These are phyloP conservation scores for Cosmorhoe ocellata DNA, from an alignment of 2,888 invertebrate genomes.

Conservation along the genomic window DNA sequence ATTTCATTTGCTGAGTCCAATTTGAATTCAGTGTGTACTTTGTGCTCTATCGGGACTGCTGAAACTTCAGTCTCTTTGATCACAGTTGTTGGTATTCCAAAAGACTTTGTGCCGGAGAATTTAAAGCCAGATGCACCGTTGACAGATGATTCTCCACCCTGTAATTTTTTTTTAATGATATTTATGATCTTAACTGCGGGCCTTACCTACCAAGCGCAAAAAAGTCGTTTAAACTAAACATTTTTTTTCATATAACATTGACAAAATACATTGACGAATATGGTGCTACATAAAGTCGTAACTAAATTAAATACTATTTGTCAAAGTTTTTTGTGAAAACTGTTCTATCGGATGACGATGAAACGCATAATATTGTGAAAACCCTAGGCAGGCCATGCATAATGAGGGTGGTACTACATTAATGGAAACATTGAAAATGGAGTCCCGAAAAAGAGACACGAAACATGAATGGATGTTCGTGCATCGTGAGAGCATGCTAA, in stretches of 20 bases:
- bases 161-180: slow-evolving; percentile 25
- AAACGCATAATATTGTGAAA: slow-evolving; percentile 15
- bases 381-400: slow-evolving; percentile 22
- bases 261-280: too few relatives aligned
- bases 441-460: slow-evolving; percentile 30
- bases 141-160: slow-evolving; percentile 58
- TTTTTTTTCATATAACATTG: too few relatives aligned
- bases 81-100: slow-evolving; percentile 42
- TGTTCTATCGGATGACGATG: slow-evolving; percentile 10
- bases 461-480: slow-evolving; percentile 37
- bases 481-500: slow-evolving; percentile 45
- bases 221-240: too few relatives aligned
- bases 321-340: too few relatives aligned
- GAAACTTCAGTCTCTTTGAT: slow-evolving; percentile 45
- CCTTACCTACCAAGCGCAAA: too few relatives aligned
- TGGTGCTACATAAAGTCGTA: too few relatives aligned
- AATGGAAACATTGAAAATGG: slow-evolving; percentile 34
- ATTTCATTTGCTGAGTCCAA: slow-evolving; percentile 58
- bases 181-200: not conserved
- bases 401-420: slow-evolving; percentile 19
- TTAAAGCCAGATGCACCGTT: slow-evolving; percentile 55
- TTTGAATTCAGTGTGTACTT: slow-evolving; percentile 52
- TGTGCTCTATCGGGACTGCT: slow-evolving; percentile 40
- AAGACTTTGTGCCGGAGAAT: slow-evolving; percentile 53
- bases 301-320: too few relatives aligned